Conservation (phyloP, 2,113 vertebrate species). For the Solea senegalensis region DNA sequence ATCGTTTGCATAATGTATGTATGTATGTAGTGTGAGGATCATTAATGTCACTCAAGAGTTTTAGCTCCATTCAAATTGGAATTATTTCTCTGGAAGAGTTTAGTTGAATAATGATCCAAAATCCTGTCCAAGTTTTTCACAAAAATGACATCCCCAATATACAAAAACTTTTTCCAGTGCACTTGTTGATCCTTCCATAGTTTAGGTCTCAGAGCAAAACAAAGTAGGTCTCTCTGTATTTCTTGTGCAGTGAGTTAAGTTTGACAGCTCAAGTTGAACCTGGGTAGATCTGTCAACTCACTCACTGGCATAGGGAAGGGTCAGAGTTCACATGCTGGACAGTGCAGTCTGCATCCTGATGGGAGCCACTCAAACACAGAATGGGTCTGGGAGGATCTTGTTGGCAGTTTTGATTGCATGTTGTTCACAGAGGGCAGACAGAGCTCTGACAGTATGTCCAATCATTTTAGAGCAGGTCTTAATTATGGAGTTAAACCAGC, state of each 20-base stretch:
- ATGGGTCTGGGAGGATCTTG: too few relatives aligned
- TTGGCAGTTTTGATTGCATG: too few relatives aligned
- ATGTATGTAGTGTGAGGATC: constrained; percentile 5
- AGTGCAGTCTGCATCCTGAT: too few relatives aligned
- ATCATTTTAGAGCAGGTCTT: too few relatives aligned
- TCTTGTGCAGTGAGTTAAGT: background rate
- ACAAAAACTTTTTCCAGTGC: background rate
- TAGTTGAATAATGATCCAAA: background rate
- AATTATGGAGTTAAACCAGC: too few relatives aligned
- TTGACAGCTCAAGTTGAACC: background rate
- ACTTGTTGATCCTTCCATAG: background rate
- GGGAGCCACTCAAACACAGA: too few relatives aligned
- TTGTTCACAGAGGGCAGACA: too few relatives aligned
- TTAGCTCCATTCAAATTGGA: background rate
- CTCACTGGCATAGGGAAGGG: background rate
- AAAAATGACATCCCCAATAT: background rate
- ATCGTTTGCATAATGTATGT: background rate
- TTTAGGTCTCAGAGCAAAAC: background rate
- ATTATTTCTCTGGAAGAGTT: background rate
- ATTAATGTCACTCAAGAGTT: background rate
- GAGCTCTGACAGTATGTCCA: too few relatives aligned
- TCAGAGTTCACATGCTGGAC: too few relatives aligned
- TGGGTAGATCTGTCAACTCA: background rate
- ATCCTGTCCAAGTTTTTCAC: too few relatives aligned
- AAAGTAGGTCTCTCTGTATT: background rate